Base-by-base conservation (phyloP, 2,888 invertebrate genomes). In the Hirtodrosophila cameraria region DNA sequence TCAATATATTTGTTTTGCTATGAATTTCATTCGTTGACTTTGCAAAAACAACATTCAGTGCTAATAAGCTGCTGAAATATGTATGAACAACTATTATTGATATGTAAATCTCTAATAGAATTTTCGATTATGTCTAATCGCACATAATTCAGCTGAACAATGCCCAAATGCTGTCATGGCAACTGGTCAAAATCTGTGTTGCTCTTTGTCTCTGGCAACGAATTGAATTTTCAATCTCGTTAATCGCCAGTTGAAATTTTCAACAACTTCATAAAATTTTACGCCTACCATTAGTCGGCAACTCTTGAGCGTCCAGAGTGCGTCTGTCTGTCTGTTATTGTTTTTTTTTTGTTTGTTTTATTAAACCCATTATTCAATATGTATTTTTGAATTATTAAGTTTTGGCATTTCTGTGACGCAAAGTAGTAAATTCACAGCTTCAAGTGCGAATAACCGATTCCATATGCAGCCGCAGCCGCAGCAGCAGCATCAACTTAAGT, bases 381-480 rank as follows among this genome's bases (percentile, higher is more conserved):
- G 69, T 75, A 66, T 59, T 72, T 75, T 69, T 75, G 73, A 84
- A 70, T 81, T 78, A 81, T 78, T 73, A 59, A 63, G 66, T 84
- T 77, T 66, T 58, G 62, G 62, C 61, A 58, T 57, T 46, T 53
- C 54, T 54, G 84, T 84, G 81, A 82, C 85, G 81, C 81, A 82
- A 69, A 71, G 63, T 83, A 83, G 70, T 84, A 81, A 83, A 81
- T 81, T 82, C 45, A 25, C 45, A 15, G 15, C 9, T 20, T 38
- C 55, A 57, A 75, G 75, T 78, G 85, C 64, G 84, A 82, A 78
- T 48, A 55, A 81, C 52, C 48, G 53, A 42, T 73, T 67, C 57
- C 84, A 83, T 58, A 72, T 83, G 80, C 71, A 67, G 12, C 25
- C 16, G 20, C 39, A 8, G 6, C 41, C 18, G 28, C 50, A 31